phyloP scores from a whole-genome alignment of 2,888 invertebrate genomes.

The Caenorhabditis drosophilae region DNA sequence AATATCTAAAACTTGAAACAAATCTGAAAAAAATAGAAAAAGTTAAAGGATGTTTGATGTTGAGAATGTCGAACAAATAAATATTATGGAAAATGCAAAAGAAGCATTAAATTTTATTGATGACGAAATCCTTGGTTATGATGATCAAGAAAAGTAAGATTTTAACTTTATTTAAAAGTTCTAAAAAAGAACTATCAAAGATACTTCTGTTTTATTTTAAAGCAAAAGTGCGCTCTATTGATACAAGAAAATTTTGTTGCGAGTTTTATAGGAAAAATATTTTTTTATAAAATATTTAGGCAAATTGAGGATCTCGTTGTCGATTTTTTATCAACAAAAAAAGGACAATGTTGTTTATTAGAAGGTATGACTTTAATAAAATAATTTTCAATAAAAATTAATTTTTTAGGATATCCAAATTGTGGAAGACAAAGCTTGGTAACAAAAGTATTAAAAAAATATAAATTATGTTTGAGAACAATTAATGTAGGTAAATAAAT shows the following conservation, averaged over 20 bases:
- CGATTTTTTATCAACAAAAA: constrained; percentile 22
- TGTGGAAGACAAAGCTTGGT: constrained; percentile 27
- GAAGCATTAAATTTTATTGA: constrained; percentile 18
- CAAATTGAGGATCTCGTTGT: constrained; percentile 21
- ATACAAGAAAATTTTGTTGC: too few species aligned
- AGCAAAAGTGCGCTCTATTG: background rate
- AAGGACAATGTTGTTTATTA: constrained; percentile 31
- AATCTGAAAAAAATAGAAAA: too few species aligned
- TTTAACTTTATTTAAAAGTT: background rate
- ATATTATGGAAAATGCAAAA: constrained; percentile 7
- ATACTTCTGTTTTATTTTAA: too few species aligned
- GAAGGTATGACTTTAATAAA: constrained; percentile 21
- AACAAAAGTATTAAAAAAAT: constrained; percentile 17
- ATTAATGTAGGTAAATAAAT: constrained; percentile 18
- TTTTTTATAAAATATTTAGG: constrained; percentile 12
- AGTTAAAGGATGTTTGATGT: too few species aligned
- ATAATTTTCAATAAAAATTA: background rate
- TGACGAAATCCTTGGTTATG: constrained; percentile 12
- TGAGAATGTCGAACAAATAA: background rate
- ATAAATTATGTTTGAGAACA: constrained; percentile 10
- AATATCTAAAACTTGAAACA: too few species aligned
- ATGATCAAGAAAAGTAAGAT: constrained; percentile 27
- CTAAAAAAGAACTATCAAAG: too few species aligned
- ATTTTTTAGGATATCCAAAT: constrained; percentile 17
- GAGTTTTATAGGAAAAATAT: background rate